Evolutionary conservation across 1,140 invertebrate genomes (phyloP), one percentile per base, ranked within the genome.

Genomic region (Aleiodes sp.): DNA sequence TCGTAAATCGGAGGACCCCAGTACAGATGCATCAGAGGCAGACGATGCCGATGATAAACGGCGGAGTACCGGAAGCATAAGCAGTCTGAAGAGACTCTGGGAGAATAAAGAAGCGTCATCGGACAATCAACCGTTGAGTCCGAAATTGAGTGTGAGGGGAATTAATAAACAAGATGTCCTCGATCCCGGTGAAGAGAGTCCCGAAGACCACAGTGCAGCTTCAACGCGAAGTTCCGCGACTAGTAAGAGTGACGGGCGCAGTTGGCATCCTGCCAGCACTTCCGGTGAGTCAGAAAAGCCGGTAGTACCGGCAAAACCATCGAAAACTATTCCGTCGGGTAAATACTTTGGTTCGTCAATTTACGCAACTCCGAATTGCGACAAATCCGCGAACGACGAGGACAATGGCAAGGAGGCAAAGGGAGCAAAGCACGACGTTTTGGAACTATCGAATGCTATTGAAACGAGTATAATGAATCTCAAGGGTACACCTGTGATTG

Each of bases 31-130:
- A 35, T 83, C 84, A 1, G 79, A 82, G 8, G 87, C 87, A 2
- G 92, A 92, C n/a, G 91, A 93, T 67, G 87, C 85, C 2, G 93
- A 94, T 66, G 94, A 95, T 76, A 97, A 97, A 81, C 87, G 95
- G n/a, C 91, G 93, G 59, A 96, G 94, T 80, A 96, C 94, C 31
- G 95, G 95, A 60, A 96, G 94, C 84, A 97, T 98, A 78, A 96
- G 92, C 81, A 97, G 93, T 80, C 87, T 97, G 72, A 97, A 96
- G 80, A 96, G 95, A 83, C 84, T 97, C 24, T 97, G 96, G 96
- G 96, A 96, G 85, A 91, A 91, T 39, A 92, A 90, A 78, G 91
- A 92, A 77, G 84, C 84, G 2, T 78, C 76, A 39, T 66, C 80
- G 61, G 82, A 81, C 31, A 81, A 83, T 75, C 85, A 87, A 57